A percentile compares a stretch with the other conserved stretches of the same genome.
Conservation (phyloP, 2,113 vertebrate species). For the Pangasianodon hypophthalmus region DNA sequence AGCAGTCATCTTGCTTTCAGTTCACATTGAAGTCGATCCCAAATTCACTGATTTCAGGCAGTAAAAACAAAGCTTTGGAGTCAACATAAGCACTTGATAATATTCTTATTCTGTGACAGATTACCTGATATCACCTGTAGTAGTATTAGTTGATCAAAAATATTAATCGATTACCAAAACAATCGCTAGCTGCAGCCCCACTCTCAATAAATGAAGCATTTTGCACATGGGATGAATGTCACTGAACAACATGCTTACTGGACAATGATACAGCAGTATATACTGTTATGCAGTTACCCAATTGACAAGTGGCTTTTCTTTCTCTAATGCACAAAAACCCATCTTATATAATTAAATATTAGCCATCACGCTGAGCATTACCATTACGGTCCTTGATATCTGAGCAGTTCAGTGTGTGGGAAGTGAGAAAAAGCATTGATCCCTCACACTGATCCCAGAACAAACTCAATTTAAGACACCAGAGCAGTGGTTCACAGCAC, state of each 20-base stretch:
- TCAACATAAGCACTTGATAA: neutral
- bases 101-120: neutral
- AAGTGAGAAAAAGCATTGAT: conserved; percentile 3
- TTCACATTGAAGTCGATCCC: neutral
- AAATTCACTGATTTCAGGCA: neutral
- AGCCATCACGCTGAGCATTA: neutral
- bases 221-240: neutral
- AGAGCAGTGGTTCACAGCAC: conserved; percentile 2
- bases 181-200: neutral
- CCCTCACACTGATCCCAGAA: neutral
- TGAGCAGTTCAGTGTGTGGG: neutral
- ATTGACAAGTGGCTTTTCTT: neutral
- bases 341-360: neutral
- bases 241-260: neutral
- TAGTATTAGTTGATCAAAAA: neutral
- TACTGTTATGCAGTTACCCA: neutral
- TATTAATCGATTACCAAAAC: neutral
- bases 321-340: neutral
- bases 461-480: conserved; percentile 5
- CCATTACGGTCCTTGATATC: neutral
- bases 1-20: neutral
- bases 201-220: neutral
- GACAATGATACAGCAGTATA: neutral
- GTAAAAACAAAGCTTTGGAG: neutral
- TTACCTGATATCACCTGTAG: neutral